Evolutionary conservation across 2,113 vertebrate genomes (phyloP), one percentile per base, ranked within the genome.

Genomic region (Cariama cristata): DNA sequence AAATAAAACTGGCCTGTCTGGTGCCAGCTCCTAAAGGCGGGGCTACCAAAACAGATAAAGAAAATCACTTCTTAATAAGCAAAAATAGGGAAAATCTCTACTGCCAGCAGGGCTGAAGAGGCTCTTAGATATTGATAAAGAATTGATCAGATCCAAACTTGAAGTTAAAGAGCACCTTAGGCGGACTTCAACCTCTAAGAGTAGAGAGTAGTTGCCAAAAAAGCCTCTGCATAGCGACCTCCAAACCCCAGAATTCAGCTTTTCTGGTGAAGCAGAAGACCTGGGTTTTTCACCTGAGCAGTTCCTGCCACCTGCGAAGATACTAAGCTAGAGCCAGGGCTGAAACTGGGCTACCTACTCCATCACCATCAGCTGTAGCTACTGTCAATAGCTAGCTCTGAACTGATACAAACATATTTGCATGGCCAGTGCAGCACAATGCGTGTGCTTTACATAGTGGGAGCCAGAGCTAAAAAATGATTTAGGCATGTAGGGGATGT

Each of bases 191-290:
- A 19, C 19, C 33, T 59, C 42, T 42, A 16, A 53, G 35, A 64
- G 12, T 4, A 40, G 40, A 77, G 69, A 68, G 38, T 8, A 44
- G 10, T 63, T 81, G 24, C 55, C 50, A 44, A 68, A 53, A 74
- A 67, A 60, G 8, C 6, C 11, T 77, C 23, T 52, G 8, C 15
- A 11, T 5, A 59, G 44, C 0, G 0, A 12, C 24, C 9, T 14
- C 20, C 26, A 66, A 80, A 47, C 30, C 26, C 52, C 63, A 58
- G 26, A 85, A 38, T 12, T 44, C 47, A 66, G 24, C 21, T 79
- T 27, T 62, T 79, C 55, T 75, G 47, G 18, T n/a, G 32, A 74
- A 80, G 45, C 13, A 77, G 40, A 12, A 67, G 66, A 53, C 11
- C 9, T 18, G 21, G 3, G 2, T 14, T 83, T 81, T 86, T 35